Evolutionary conservation across 2,797 vertebrate species (phyloP).

Genomic region (Hippocampus kuda): DNA sequence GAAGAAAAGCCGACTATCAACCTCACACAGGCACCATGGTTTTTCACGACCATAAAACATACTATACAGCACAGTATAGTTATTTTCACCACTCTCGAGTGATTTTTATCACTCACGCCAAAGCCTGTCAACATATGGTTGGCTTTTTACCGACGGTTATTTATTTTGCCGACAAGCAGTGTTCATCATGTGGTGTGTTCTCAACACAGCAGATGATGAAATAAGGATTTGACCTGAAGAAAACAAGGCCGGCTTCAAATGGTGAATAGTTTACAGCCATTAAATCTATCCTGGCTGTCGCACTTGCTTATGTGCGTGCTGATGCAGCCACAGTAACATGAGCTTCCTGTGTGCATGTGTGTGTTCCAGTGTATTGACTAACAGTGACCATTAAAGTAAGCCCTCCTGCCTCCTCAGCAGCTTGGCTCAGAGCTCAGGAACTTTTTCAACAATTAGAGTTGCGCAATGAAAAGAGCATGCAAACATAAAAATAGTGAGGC

Average conservation of each 20-base stretch:
- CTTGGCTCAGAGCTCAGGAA: constrained; percentile 5
- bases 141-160: neutral
- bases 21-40: neutral
- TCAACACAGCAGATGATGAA: constrained; percentile 8
- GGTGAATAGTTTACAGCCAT: constrained; percentile 23
- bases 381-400: constrained; percentile 41
- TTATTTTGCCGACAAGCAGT: neutral
- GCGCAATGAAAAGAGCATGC: neutral
- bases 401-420: constrained; percentile 41
- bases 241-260: constrained; percentile 17
- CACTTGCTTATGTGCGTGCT: constrained; percentile 25
- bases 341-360: constrained; percentile 18
- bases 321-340: constrained; percentile 39
- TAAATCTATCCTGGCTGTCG: constrained; percentile 18
- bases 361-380: constrained; percentile 34
- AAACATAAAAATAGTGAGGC: neutral
- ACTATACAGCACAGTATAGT: neutral
- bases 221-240: constrained; percentile 10
- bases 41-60: neutral
- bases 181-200: constrained; percentile 4
- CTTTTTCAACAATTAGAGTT: neutral
- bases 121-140: neutral
- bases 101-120: neutral
- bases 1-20: neutral
- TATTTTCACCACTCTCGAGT: neutral